Conservation (phyloP, 2,888 invertebrate species). For the Nyleta sp. region DNA sequence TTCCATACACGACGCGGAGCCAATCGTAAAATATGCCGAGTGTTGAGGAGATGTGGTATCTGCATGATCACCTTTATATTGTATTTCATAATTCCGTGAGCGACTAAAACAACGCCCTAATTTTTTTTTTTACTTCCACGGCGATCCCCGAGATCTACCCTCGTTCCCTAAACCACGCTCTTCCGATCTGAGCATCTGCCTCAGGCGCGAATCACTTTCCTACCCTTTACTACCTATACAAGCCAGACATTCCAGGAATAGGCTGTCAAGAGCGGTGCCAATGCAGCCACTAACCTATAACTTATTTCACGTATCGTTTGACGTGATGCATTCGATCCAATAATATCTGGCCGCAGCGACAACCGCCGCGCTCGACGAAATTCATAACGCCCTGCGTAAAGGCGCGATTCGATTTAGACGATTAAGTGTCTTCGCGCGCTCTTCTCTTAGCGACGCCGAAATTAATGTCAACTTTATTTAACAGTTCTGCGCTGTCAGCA, state of each 20-base stretch:
- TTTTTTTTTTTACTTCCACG: no score
- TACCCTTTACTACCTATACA: constrained; percentile 71
- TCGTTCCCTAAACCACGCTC: no score
- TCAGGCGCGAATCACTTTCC: constrained; percentile 64
- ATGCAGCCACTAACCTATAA: constrained; percentile 83
- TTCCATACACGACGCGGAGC: no score
- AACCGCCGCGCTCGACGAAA: constrained; percentile 70
- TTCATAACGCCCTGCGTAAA: constrained; percentile 73
- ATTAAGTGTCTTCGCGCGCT: constrained; percentile 75
- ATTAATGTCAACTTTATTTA: constrained; percentile 64
- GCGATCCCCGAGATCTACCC: no score
- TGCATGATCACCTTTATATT: no score
- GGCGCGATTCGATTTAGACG: constrained; percentile 77
- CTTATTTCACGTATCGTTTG: constrained; percentile 83
- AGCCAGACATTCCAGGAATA: constrained; percentile 80
- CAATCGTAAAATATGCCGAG: no score
- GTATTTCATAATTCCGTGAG: no score
- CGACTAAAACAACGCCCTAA: no score
- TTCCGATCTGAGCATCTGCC: constrained; percentile 50
- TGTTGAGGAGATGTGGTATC: constrained; percentile 38
- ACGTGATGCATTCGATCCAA: constrained; percentile 83
- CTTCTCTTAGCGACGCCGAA: constrained; percentile 54
- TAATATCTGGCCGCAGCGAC: constrained; percentile 78
- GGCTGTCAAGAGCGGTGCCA: constrained; percentile 82
- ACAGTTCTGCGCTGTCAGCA: constrained; percentile 39